Base-by-base conservation (phyloP, 2,888 invertebrate genomes). In the Xylota sylvarum region DNA sequence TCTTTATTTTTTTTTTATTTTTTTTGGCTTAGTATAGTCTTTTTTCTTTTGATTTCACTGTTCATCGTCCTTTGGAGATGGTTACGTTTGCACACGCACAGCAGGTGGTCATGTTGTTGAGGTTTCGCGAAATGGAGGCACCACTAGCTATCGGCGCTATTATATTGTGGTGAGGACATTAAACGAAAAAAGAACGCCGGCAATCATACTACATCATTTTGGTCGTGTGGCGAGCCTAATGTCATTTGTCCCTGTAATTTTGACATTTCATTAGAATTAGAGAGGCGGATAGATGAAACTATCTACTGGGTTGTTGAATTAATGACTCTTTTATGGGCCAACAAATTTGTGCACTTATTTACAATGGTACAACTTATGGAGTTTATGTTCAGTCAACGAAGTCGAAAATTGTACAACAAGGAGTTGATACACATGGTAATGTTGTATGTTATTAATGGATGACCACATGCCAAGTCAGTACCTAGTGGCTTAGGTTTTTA, bases 21-120 rank as follows among this genome's bases (percentile, higher is more conserved):
- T n/a, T n/a, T n/a, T n/a, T n/a, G n/a, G n/a, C n/a, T n/a, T n/a
- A n/a, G n/a, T n/a, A n/a, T n/a, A n/a, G 23, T 23, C 23, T 70
- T 56, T 43, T 43, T 60, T 35, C 17, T 80, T 73, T 72, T 65
- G 35, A 27, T 69, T 76, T 69, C 48, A 56, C 55, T 69, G 69
- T 80, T 67, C 23, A 72, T 76, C 76, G 86, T 86, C 86, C 86
- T 86, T 81, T 62, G 80, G 48, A n/a, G 43, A 58, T 70, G 60
- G 77, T 67, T 77, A 60, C 62, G 81, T 81, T 77, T 86, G 65
- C 69, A 77, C 86, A 82, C 86, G 86, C 86, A 82, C 56, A 78
- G 86, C 86, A 86, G 86, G 82, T 86, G 86, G 86, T 82, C 86
- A 77, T 48, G 60, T 56, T 77, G 40, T 82, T 86, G 69, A 78